Conservation (phyloP, 92 coral and sea anemone genomes). For the Hydrozoanthus gracilis region DNA sequence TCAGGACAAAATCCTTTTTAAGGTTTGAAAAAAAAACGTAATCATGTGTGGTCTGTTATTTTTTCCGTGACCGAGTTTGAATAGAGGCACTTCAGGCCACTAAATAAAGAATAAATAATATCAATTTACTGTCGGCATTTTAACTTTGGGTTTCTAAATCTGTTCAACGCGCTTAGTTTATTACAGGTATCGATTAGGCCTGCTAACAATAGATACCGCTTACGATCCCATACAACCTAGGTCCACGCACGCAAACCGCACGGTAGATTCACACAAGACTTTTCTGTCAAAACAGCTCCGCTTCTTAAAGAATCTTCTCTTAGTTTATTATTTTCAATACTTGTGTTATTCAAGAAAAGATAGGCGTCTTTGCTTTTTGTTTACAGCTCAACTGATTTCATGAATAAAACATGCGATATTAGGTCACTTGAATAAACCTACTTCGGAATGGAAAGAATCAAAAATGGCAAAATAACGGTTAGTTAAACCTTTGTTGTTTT, state of each 20-base stretch:
- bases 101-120: not conserved
- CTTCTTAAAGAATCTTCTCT: not conserved
- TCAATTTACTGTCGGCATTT: slow-evolving; percentile 44
- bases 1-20: not conserved
- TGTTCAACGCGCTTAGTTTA: slow-evolving; percentile 8
- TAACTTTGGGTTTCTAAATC: slow-evolving; percentile 19
- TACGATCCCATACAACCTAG: not conserved
- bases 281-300: not conserved
- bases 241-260: slow-evolving; percentile 32
- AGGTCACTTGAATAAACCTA: not conserved
- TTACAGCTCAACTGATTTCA: not conserved
- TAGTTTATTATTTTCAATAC: not conserved
- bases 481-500: not conserved
- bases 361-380: slow-evolving; percentile 15
- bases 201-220: slow-evolving; percentile 28
- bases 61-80: not conserved
- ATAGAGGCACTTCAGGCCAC: not conserved
- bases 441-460: not conserved
- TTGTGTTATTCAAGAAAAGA: not conserved
- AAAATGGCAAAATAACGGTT: not conserved
- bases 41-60: not conserved
- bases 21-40: not conserved
- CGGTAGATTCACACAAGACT: not conserved
- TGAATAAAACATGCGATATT: slow-evolving; percentile 18
- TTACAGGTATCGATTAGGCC: slow-evolving; percentile 17